A percentile compares a stretch with the other conserved stretches of the same genome.
phyloP scores from a whole-genome alignment of 2,797 vertebrate species.

The Galago senegalensis region DNA sequence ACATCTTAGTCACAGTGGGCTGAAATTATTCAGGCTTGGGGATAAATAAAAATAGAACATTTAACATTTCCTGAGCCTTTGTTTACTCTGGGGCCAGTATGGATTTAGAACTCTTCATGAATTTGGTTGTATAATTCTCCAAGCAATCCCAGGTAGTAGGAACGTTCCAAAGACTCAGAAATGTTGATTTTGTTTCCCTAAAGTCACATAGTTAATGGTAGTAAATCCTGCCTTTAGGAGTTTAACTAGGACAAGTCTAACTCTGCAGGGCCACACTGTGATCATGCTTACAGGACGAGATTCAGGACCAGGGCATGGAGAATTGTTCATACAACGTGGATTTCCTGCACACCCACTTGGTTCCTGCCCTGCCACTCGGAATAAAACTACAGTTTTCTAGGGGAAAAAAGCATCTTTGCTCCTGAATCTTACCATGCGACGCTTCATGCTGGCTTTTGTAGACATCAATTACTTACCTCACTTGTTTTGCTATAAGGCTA shows the following conservation, averaged over 20 bases:
- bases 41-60: constrained; percentile 31
- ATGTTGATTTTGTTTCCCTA: background rate
- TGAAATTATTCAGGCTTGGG: background rate
- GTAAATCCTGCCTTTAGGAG: background rate
- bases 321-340: background rate
- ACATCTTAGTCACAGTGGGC: background rate
- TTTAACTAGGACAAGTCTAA: background rate
- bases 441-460: background rate
- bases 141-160: background rate
- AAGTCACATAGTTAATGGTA: background rate
- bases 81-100: background rate
- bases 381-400: background rate
- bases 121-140: background rate
- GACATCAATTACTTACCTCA: constrained; percentile 59
- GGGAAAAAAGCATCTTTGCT: background rate
- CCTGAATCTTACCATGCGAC: background rate
- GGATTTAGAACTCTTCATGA: background rate
- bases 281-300: background rate
- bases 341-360: background rate
- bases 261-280: background rate
- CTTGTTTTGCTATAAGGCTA: constrained; percentile 18
- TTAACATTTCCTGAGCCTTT: background rate
- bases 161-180: background rate
- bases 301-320: background rate
- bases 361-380: background rate